These are phyloP conservation scores for Aspidiotus destructor DNA, from an alignment of 2,888 invertebrate genomes.

Conservation along the genomic window DNA sequence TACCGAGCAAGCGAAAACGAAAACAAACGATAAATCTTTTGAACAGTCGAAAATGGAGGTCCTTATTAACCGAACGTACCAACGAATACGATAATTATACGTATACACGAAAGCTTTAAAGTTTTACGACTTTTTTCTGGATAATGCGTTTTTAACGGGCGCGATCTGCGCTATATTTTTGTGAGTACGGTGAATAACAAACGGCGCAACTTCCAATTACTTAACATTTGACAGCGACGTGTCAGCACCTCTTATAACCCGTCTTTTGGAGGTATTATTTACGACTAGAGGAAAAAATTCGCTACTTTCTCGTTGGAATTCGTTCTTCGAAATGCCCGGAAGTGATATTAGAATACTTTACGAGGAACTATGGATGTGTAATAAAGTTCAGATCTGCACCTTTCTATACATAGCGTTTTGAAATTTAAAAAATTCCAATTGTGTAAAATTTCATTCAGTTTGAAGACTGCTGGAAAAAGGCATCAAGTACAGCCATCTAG, in stretches of 20 bases:
- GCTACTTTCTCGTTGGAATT: too few relatives aligned
- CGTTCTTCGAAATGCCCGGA: too few relatives aligned
- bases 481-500: too few relatives aligned
- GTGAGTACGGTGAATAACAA: background rate
- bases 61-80: conserved; percentile 17
- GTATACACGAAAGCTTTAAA: conserved; percentile 18
- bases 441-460: too few relatives aligned
- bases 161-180: conserved; percentile 11
- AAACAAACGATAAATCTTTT: conserved; percentile 15
- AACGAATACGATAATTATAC: background rate
- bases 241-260: background rate
- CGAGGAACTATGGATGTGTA: too few relatives aligned
- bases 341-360: too few relatives aligned
- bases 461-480: too few relatives aligned
- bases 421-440: too few relatives aligned
- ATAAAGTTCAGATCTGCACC: too few relatives aligned
- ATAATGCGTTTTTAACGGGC: conserved; percentile 32
- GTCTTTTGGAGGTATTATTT: too few relatives aligned
- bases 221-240: background rate
- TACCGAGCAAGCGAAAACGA: background rate
- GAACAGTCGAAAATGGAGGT: conserved; percentile 24
- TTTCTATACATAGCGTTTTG: too few relatives aligned
- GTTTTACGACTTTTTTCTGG: conserved; percentile 21
- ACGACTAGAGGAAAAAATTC: too few relatives aligned
- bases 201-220: background rate